Conservation (phyloP, 1,140 invertebrate species). For the Papilio polytes region DNA sequence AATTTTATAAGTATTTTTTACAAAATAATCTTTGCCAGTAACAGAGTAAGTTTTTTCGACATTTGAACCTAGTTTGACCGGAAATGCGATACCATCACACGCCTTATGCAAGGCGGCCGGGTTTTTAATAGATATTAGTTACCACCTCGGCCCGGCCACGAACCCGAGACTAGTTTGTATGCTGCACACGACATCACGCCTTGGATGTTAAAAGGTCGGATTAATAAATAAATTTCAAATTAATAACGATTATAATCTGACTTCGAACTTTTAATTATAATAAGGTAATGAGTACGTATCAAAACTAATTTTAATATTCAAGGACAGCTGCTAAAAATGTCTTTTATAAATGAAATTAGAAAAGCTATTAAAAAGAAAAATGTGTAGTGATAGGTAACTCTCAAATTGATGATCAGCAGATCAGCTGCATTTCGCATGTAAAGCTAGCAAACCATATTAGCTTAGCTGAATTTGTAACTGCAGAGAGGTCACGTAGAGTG, state of each 20-base stretch:
- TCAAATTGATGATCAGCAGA: too few relatives aligned
- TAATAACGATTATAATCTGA: neutral
- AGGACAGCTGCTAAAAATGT: too few relatives aligned
- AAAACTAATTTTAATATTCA: neutral
- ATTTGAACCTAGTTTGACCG: conserved; percentile 67
- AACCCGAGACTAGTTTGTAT: conserved; percentile 4
- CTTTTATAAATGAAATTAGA: too few relatives aligned
- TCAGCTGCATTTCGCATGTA: too few relatives aligned
- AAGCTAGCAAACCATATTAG: too few relatives aligned
- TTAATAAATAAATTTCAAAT: neutral
- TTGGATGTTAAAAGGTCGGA: neutral
- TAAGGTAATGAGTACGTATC: neutral
- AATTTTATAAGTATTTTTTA: too few relatives aligned
- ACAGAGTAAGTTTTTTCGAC: conserved; percentile 69
- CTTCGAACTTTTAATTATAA: neutral
- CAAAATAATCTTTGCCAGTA: conserved; percentile 56
- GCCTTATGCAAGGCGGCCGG: conserved; percentile 58
- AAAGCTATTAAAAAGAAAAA: too few relatives aligned
- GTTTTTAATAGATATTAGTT: conserved; percentile 58
- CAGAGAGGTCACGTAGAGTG: too few relatives aligned
- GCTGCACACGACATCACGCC: conserved; percentile 27
- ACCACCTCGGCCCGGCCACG: conserved; percentile 51
- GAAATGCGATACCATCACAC: conserved; percentile 77
- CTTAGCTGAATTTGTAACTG: too few relatives aligned
- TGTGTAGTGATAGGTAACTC: too few relatives aligned